Evolutionary conservation across 2,797 vertebrate species (phyloP).

Genomic region (Luscinia megarhynchos): DNA sequence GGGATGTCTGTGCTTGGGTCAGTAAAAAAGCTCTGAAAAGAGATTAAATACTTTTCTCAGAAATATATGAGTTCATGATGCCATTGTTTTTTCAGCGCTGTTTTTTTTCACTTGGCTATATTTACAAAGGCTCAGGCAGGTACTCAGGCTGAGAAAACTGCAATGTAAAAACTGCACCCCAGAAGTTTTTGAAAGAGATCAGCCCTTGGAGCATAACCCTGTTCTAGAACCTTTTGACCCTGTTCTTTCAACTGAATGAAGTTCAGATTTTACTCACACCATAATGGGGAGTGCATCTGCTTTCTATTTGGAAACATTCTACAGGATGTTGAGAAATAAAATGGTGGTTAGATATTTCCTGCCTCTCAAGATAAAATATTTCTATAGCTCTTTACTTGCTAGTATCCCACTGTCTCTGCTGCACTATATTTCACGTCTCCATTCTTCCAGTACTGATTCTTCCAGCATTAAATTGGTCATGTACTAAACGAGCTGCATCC

Average conservation of each 20-base stretch:
- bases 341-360: not conserved
- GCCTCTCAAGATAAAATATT: not conserved
- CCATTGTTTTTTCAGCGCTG: not conserved
- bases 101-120: not conserved
- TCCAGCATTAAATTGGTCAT: not conserved
- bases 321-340: not conserved
- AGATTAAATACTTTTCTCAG: not conserved
- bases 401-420: not conserved
- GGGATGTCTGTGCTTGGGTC: not conserved
- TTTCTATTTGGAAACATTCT: not conserved
- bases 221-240: not conserved
- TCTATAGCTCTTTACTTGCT: slow-evolving; percentile 8
- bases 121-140: not conserved
- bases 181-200: not conserved
- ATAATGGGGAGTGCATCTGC: not conserved
- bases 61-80: not conserved
- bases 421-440: not conserved
- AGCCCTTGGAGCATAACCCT: not conserved
- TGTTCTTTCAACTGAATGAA: not conserved
- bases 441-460: not conserved
- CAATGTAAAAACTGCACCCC: not conserved
- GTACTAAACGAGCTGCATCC: not conserved
- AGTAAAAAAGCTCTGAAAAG: not conserved
- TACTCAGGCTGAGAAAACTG: not conserved
- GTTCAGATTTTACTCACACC: not conserved